Conservation (phyloP, 2,888 invertebrate species). For the Lapara coniferarum region DNA sequence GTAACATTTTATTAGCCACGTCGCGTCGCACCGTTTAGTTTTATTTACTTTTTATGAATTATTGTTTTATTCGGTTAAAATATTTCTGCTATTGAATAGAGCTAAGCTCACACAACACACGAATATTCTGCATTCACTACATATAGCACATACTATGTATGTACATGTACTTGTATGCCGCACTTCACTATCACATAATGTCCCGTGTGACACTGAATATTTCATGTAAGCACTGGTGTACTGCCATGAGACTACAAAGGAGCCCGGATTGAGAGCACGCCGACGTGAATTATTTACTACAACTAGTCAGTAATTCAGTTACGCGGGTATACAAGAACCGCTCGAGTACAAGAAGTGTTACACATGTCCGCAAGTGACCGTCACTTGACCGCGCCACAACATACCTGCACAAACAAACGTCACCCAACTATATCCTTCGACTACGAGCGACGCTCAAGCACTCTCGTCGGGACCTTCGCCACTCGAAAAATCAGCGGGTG, state of each 20-base stretch:
- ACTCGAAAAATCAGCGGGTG: conserved; percentile 78
- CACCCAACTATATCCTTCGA: conserved; percentile 82
- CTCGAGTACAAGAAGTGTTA: neutral
- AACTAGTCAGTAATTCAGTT: neutral
- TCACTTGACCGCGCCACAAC: conserved; percentile 77
- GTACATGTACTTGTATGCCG: conserved; percentile 6
- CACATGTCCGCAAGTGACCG: conserved; percentile 65
- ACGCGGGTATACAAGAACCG: conserved; percentile 2
- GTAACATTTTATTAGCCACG: neutral
- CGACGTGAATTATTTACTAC: conserved; percentile 4
- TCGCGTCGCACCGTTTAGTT: neutral
- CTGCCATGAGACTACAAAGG: conserved; percentile 29
- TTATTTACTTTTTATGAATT: neutral
- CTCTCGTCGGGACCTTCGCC: conserved; percentile 80
- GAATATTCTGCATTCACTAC: conserved; percentile 5
- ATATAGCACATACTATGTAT: conserved; percentile 12
- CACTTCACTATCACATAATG: conserved; percentile 23
- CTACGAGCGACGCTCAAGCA: conserved; percentile 75
- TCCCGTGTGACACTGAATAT: conserved; percentile 30
- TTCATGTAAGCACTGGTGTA: conserved; percentile 26
- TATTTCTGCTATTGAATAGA: neutral
- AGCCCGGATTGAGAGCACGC: conserved; percentile 35
- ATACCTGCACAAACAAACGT: conserved; percentile 83
- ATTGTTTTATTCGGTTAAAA: neutral
- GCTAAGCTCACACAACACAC: conserved; percentile 11